Percentiles rank a stretch among this genome's conserved stretches.
Conservation (phyloP, 2,113 vertebrate species). For the Rhombomys opimus region DNA sequence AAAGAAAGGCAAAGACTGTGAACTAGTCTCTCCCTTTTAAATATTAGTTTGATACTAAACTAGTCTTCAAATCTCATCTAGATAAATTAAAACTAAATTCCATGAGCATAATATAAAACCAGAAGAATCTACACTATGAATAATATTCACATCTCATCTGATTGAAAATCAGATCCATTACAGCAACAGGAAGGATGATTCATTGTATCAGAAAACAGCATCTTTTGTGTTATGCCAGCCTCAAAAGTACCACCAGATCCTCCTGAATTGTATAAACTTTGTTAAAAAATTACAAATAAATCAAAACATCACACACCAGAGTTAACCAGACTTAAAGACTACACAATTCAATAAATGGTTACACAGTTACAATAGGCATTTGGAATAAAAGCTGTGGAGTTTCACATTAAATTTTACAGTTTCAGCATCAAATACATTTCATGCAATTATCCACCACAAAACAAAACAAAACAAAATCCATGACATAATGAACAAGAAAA, state of each 20-base stretch:
- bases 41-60: conserved; percentile 21
- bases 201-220: not conserved
- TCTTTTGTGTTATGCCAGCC: not conserved
- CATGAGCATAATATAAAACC: conserved; percentile 30
- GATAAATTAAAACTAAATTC: not conserved
- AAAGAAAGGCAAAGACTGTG: not conserved
- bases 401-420: not conserved
- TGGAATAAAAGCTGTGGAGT: not conserved
- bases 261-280: not conserved
- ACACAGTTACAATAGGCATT: not conserved
- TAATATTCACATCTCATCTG: not conserved
- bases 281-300: not conserved
- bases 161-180: not conserved
- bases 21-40: conserved; percentile 14
- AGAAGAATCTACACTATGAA: conserved; percentile 5
- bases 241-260: conserved; percentile 3
- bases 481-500: not conserved
- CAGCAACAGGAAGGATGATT: not conserved
- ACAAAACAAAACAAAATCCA: not conserved
- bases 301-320: not conserved
- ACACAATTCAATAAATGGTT: not conserved
- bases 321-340: not conserved
- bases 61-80: conserved; percentile 26
- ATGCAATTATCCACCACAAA: not conserved
- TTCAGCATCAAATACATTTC: not conserved